Conservation (phyloP, 2,888 invertebrate species). For the Dimorphilus gyrociliatus region DNA sequence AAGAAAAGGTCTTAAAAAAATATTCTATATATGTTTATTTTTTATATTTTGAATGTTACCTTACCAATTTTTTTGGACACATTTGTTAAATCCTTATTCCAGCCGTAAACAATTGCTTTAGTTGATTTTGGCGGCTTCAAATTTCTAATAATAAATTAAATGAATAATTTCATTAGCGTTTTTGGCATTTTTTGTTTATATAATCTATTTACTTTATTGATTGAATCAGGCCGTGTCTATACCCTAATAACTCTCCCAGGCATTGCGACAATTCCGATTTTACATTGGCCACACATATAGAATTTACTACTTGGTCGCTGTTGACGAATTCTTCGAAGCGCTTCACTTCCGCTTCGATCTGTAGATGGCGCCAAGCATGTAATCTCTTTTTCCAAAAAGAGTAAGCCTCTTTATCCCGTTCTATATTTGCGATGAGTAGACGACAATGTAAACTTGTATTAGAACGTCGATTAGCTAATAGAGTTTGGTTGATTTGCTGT, state of each 20-base stretch:
- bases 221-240: constrained; percentile 22
- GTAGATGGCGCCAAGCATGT: constrained; percentile 27
- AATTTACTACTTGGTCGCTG: constrained; percentile 18
- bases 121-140: constrained; percentile 30
- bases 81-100: constrained; percentile 26
- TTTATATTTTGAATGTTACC: background rate
- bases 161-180: too few relatives aligned
- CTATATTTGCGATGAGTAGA: constrained; percentile 30
- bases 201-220: constrained; percentile 18
- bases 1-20: too few relatives aligned
- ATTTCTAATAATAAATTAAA: constrained; percentile 14
- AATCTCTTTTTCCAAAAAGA: constrained; percentile 21
- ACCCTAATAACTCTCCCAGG: constrained; percentile 20
- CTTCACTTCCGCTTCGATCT: constrained; percentile 17
- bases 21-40: too few relatives aligned
- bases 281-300: constrained; percentile 17
- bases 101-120: constrained; percentile 27
- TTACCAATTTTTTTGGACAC: constrained; percentile 27
- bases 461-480: constrained; percentile 29
- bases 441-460: constrained; percentile 31
- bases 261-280: constrained; percentile 18
- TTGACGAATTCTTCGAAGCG: constrained; percentile 20
- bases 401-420: constrained; percentile 28
- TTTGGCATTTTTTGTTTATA: too few relatives aligned
- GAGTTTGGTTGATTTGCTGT: constrained; percentile 31